phyloP scores from a whole-genome alignment of 2,888 invertebrate species.

The Drosophila aldrichi region DNA sequence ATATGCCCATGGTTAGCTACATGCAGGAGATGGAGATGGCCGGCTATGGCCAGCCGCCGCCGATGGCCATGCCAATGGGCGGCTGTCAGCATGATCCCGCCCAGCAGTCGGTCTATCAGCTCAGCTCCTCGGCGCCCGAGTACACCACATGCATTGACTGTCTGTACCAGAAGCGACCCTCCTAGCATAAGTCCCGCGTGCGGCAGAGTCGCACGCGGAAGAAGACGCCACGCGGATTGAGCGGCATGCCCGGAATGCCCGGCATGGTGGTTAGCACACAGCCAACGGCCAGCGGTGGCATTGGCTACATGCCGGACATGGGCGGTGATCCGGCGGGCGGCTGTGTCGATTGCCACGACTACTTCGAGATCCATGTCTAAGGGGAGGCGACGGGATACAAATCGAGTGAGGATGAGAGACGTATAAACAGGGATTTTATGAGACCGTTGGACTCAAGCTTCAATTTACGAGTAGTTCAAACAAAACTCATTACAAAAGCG shows the following conservation, averaged over 20 bases:
- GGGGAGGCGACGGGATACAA: neutral
- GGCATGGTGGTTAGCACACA: constrained; percentile 70
- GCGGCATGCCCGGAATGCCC: constrained; percentile 34
- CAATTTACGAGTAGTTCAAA: constrained; percentile 32
- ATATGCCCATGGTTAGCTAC: constrained; percentile 53
- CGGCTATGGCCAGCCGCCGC: constrained; percentile 61
- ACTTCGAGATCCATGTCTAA: constrained; percentile 88
- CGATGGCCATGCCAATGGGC: constrained; percentile 33
- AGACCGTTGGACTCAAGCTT: constrained; percentile 39
- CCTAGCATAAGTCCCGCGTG: constrained; percentile 89
- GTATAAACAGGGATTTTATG: constrained; percentile 65
- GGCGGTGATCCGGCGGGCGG: constrained; percentile 73
- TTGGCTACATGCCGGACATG: constrained; percentile 63
- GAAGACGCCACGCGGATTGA: constrained; percentile 85
- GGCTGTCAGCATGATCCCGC: constrained; percentile 60
- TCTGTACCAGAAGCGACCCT: constrained; percentile 88
- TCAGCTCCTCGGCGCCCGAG: constrained; percentile 86
- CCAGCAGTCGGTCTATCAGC: constrained; percentile 66
- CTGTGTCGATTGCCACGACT: constrained; percentile 85
- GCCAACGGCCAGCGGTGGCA: constrained; percentile 57
- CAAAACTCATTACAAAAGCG: constrained; percentile 32
- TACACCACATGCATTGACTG: constrained; percentile 91
- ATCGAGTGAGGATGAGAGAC: constrained; percentile 9
- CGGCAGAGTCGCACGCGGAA: constrained; percentile 88
- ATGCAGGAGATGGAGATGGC: constrained; percentile 52